phyloP scores from a whole-genome alignment of 2,797 vertebrate species.

The Yasuhikotakia modesta region DNA sequence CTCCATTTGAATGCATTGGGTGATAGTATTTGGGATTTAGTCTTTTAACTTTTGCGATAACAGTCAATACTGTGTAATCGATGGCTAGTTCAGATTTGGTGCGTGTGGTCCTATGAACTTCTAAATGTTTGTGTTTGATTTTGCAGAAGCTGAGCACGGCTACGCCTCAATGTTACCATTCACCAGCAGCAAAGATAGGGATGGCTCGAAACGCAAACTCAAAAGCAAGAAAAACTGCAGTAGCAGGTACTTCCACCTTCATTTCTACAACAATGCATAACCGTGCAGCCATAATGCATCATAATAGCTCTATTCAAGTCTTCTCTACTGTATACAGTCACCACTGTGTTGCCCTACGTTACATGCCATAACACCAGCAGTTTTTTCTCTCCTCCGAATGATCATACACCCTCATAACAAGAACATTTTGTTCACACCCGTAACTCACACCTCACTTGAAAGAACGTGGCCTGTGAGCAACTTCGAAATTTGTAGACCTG shows the following conservation, averaged over 20 bases:
- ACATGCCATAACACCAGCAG: not conserved
- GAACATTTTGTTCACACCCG: conserved; percentile 3
- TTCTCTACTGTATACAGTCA: not conserved
- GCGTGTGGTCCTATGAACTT: conserved; percentile 49
- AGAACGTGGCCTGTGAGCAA: not conserved
- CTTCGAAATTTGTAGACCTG: conserved; percentile 3
- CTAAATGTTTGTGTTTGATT: conserved; percentile 66
- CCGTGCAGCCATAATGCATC: no score
- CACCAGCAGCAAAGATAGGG: conserved; percentile 86
- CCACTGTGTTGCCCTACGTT: not conserved
- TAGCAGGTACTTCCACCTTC: conserved; percentile 82
- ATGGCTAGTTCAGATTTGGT: conserved; percentile 19
- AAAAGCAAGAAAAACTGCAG: conserved; percentile 90
- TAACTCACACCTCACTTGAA: conserved; percentile 2
- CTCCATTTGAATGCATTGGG: not conserved
- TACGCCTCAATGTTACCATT: conserved; percentile 94
- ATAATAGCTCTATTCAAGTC: not conserved
- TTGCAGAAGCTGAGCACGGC: conserved; percentile 93
- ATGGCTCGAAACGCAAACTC: conserved; percentile 87
- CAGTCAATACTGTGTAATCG: conserved; percentile 3
- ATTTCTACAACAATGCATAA: not conserved
- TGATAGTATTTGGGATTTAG: not conserved
- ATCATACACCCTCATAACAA: not conserved
- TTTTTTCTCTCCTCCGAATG: not conserved
- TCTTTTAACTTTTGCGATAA: not conserved